Evolutionary conservation across 2,797 vertebrate genomes (phyloP), one percentile per base, ranked within the genome.

Genomic region (Sparus aurata): DNA sequence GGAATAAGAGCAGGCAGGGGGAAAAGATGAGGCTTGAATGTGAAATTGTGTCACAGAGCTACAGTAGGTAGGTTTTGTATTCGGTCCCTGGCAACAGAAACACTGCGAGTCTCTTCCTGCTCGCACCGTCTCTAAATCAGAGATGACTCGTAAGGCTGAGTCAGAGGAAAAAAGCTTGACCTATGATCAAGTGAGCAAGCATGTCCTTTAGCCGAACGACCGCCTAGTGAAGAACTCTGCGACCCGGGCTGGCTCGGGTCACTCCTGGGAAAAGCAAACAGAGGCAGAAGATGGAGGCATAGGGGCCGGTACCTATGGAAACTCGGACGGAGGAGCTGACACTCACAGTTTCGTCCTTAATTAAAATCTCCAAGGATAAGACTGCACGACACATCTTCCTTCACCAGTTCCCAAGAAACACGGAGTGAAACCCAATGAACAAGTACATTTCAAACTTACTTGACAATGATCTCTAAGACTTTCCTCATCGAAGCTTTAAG

Each of bases 221-320:
- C 47, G 89, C 69, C 67, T 41, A 4, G 27, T 22, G 53, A 79
- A 66, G 74, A 83, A 82, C 86, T 83, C 80, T 53, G 3, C 85
- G 86, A 91, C 89, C 89, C 73, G 49, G 69, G 78, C 58, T 22
- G 83, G 61, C 71, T 43, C 22, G 67, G 78, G 85, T 89, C 78
- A 17, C 23, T 87, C 78, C 76, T 94, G 93, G 93, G 94, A 93
- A 95, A 94, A 88, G 85, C 91, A 95, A 94, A 94, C 91, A 92
- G 67, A 66, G 22, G 46, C 18, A 41, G 78, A 62, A 73, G 82
- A 89, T 38, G 20, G 60, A 66, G 64, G 54, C 76, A 89, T 72
- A 75, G 55, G 64, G 78, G 84, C 52, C n/a, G 71, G 76, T 89
- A 55, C 82, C 91, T 89, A 89, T 87, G 90, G 89, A 89, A 89